Conservation (phyloP, 2,888 invertebrate species). For the Nymphalis c-album region DNA sequence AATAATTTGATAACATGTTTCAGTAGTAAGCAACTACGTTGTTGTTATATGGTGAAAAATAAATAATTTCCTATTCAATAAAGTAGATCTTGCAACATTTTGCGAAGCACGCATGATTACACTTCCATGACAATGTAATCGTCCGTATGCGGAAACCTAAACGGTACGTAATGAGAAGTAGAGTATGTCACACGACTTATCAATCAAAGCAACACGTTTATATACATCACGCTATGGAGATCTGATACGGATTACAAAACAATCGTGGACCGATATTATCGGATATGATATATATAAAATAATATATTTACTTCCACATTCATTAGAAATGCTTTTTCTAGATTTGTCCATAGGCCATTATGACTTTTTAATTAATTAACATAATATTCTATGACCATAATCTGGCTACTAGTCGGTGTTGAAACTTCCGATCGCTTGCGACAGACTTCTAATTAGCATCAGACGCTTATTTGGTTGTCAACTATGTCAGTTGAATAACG, state of each 20-base stretch:
- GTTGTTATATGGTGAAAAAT: background rate
- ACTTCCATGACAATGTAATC: constrained; percentile 9
- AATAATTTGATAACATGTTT: too few relatives aligned
- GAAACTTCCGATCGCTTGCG: constrained; percentile 73
- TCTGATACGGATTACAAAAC: constrained; percentile 42
- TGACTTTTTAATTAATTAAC: constrained; percentile 52
- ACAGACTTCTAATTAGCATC: constrained; percentile 60
- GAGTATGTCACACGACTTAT: constrained; percentile 71
- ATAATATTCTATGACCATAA: constrained; percentile 59
- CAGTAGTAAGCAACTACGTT: background rate
- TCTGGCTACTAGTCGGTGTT: constrained; percentile 53
- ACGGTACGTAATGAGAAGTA: constrained; percentile 48
- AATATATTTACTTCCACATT: constrained; percentile 36
- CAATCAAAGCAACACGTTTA: constrained; percentile 57
- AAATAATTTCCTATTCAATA: background rate
- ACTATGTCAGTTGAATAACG: constrained; percentile 69
- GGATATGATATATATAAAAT: constrained; percentile 17
- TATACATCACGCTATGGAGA: constrained; percentile 45
- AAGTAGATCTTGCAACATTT: constrained; percentile 23
- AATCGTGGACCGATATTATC: constrained; percentile 41
- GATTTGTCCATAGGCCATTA: constrained; percentile 9
- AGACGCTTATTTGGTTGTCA: constrained; percentile 64
- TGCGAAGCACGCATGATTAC: constrained; percentile 36
- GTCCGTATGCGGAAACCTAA: constrained; percentile 34
- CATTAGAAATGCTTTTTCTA: constrained; percentile 49